Evolutionary conservation across 2,888 invertebrate species (phyloP).

Genomic region (Nasonovia ribisnigri): DNA sequence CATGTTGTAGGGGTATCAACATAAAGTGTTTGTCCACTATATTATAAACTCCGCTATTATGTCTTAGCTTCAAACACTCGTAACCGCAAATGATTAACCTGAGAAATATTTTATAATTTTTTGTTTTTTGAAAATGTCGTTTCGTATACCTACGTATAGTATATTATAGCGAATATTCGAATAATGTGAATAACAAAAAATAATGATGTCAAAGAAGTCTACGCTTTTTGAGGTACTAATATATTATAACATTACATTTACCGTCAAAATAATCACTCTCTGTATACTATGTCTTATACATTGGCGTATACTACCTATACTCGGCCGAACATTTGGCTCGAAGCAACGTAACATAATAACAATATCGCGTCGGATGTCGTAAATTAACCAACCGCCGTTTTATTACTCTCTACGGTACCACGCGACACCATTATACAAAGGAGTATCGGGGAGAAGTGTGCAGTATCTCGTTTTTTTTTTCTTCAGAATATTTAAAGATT

Average conservation of each 20-base stretch:
- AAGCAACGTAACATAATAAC: neutral
- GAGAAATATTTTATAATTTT: neutral
- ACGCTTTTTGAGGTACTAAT: neutral
- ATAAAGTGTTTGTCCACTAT: neutral
- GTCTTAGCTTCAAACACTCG: neutral
- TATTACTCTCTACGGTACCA: slow-evolving; percentile 34
- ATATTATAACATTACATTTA: neutral
- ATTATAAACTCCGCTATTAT: neutral
- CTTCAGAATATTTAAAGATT: neutral
- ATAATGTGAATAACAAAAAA: too few species aligned
- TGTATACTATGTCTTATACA: neutral
- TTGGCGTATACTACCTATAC: neutral
- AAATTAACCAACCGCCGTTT: slow-evolving; percentile 42
- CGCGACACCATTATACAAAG: neutral
- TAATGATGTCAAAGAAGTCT: neutral
- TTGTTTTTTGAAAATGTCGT: neutral
- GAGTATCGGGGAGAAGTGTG: neutral
- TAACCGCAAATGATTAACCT: neutral
- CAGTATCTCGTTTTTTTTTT: neutral
- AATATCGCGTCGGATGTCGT: slow-evolving; percentile 19
- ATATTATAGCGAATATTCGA: too few species aligned
- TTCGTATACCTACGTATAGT: too few species aligned
- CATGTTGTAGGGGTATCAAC: neutral
- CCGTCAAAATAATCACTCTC: neutral
- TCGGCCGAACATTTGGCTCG: neutral